Percentiles rank a stretch among this genome's conserved stretches.
Conservation (phyloP, 2,888 invertebrate genomes). For the Psococerastis gibbosa region DNA sequence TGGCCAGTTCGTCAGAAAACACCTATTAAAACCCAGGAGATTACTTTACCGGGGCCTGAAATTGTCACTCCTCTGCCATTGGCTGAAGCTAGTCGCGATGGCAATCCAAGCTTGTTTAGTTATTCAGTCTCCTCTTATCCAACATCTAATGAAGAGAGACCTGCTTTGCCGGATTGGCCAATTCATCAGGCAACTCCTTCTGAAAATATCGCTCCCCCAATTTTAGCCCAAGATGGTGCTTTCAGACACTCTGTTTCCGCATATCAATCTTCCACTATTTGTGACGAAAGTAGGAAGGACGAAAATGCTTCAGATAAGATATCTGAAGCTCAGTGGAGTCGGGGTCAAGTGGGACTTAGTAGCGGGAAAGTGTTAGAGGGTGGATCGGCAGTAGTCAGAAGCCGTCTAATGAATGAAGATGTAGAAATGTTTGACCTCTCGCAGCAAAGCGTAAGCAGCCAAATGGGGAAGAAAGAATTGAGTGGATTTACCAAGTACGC, state of each 20-base stretch:
- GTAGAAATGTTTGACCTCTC: not conserved
- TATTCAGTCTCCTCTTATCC: too few relatives aligned
- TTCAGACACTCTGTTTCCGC: not conserved
- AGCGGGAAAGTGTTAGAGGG: conserved; percentile 14
- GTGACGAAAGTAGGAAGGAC: not conserved
- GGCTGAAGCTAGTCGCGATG: not conserved
- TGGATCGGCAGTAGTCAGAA: not conserved
- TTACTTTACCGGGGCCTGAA: too few relatives aligned
- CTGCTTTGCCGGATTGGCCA: not conserved
- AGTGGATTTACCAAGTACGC: conserved; percentile 25
- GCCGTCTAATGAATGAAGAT: not conserved
- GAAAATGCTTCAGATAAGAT: too few relatives aligned
- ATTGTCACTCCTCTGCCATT: too few relatives aligned
- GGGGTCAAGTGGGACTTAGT: conserved; percentile 15
- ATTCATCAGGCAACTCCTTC: not conserved
- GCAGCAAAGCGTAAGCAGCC: conserved; percentile 20
- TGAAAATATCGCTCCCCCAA: not conserved
- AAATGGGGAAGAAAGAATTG: conserved; percentile 21
- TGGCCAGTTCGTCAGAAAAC: not conserved
- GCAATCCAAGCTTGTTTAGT: too few relatives aligned
- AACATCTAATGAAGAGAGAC: not conserved
- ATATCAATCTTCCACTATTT: not conserved
- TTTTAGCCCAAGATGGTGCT: not conserved
- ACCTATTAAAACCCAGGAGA: not conserved
- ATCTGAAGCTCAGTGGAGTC: conserved; percentile 17